Evolutionary conservation across 2,888 invertebrate species (phyloP), one percentile per base, ranked within the genome.

Genomic region (Coelogynopora nodosa): DNA sequence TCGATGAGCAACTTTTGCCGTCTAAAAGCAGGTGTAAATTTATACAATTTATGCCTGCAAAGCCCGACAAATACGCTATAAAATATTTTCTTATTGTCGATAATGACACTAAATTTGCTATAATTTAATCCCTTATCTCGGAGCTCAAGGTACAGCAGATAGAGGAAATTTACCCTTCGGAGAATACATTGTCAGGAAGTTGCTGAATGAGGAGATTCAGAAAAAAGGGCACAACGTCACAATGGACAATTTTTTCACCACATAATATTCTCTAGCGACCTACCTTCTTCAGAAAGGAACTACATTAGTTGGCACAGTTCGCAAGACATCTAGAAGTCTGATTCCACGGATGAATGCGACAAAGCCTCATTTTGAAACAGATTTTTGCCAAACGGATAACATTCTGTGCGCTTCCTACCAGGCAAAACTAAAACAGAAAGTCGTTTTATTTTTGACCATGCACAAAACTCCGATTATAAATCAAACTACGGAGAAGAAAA

Each of bases 21-120:
- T 31, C 49, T 30, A 82, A 82, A 31, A 82, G 28, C 49, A 30
- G 83, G 30, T 82, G 83, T 26, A 82, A 82, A 82, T 82, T 82
- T 82, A 82, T 82, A 18, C 83, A 82, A 31, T 82, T 82, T 82
- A 82, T 82, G 83, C 83, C 83, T 31, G 27, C 30, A 82, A 82
- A 82, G 83, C 83, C 83, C n/a, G 83, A 82, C 49, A 82, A 82
- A 82, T 82, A 31, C 23, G 83, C 5, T 2, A 82, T 82, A n/a
- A 13, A 82, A 13, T 82, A 27, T 31, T 82, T 30, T 30, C n/a
- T 82, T 82, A 30, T 82, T n/a, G 83, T 13, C 31, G 83, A 82
- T 82, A 31, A 31, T 82, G 83, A 82, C 30, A 82, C 83, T 31
- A 82, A 82, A 82, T 82, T 82, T 82, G 83, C n/a, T 82, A 31